phyloP scores from a whole-genome alignment of 1,140 invertebrate genomes.

The Bombus superbus region DNA sequence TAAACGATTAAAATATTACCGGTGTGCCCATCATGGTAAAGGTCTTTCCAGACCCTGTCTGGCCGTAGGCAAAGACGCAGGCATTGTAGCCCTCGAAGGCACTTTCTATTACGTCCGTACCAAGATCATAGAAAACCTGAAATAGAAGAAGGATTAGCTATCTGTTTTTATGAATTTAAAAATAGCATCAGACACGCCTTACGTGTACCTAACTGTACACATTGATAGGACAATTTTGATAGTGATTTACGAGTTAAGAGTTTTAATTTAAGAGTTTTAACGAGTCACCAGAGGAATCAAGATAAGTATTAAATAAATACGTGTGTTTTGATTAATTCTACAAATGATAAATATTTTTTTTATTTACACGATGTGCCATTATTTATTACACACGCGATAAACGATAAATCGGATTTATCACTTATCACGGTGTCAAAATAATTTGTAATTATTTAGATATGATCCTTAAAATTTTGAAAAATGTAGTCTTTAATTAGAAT shows the following conservation, averaged over 20 bases:
- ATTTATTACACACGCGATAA: background rate
- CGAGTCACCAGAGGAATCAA: background rate
- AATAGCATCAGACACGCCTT: background rate
- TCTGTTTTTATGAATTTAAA: constrained; percentile 1
- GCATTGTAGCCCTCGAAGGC: constrained; percentile 99
- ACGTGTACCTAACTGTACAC: background rate
- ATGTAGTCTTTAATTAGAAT: background rate
- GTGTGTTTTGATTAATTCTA: background rate
- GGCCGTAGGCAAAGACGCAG: constrained; percentile 97
- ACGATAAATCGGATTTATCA: background rate
- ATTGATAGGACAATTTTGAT: constrained; percentile 9
- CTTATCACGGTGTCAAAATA: too few relatives aligned
- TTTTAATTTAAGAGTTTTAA: too few relatives aligned
- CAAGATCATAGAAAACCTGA: constrained; percentile 93
- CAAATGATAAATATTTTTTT: background rate
- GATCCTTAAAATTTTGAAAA: background rate
- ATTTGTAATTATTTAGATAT: background rate
- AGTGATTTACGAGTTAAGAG: too few relatives aligned
- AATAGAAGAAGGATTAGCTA: constrained; percentile 50
- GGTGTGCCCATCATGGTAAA: constrained; percentile 99
- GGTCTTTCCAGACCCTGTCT: constrained; percentile 98
- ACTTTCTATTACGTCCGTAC: constrained; percentile 95
- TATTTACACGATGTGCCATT: background rate
- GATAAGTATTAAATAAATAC: background rate
- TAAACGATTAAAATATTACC: constrained; percentile 79